Evolutionary conservation across 2,797 vertebrate species (phyloP).

Genomic region (Gila robusta): DNA sequence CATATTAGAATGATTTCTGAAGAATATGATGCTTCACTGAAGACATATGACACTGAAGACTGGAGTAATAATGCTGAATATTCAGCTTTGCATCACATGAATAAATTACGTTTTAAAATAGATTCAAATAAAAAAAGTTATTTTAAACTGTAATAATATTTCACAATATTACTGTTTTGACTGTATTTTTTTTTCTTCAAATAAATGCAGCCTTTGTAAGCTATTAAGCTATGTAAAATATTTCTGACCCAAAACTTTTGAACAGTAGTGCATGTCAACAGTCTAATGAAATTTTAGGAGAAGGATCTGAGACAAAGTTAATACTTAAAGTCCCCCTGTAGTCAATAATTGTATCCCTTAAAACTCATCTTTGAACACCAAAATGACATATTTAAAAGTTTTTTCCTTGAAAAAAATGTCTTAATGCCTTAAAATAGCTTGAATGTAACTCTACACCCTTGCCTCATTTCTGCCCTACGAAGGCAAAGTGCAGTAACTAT

Average conservation of each 20-base stretch:
- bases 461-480: too few species aligned
- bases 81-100: not conserved
- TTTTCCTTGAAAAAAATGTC: too few species aligned
- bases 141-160: not conserved
- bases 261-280: not conserved
- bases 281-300: not conserved
- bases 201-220: not conserved
- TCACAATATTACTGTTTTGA: not conserved
- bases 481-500: too few species aligned
- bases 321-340: not conserved
- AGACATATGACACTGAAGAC: not conserved
- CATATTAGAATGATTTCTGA: not conserved
- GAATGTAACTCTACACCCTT: too few species aligned
- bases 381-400: too few species aligned
- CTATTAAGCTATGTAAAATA: too few species aligned
- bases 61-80: not conserved
- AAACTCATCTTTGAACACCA: too few species aligned
- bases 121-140: not conserved
- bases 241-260: not conserved
- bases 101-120: too few species aligned
- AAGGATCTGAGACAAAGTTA: too few species aligned
- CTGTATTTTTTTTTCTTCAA: not conserved
- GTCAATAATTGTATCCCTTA: too few species aligned
- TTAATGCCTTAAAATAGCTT: too few species aligned
- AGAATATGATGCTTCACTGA: not conserved